These are phyloP conservation scores for Macropis europaea DNA, from an alignment of 2,888 invertebrate species.

Conservation along the genomic window DNA sequence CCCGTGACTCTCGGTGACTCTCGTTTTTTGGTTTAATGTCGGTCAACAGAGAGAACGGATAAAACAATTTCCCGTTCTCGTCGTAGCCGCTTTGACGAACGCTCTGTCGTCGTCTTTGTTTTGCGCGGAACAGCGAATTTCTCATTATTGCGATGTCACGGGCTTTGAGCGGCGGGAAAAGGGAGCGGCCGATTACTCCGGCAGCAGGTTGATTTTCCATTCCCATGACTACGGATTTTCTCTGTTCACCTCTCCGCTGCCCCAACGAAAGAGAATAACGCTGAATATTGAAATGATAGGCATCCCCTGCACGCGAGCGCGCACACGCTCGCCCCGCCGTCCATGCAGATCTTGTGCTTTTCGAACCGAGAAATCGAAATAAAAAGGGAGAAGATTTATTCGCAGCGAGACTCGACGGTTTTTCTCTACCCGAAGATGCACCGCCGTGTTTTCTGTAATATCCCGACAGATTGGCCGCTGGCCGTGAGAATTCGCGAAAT, in stretches of 20 bases:
- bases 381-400: slow-evolving; percentile 16
- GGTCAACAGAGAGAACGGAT: background rate
- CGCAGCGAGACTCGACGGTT: slow-evolving; percentile 1
- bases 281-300: slow-evolving; percentile 22
- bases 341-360: too few relatives aligned
- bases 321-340: too few relatives aligned
- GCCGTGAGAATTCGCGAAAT: slow-evolving; percentile 2
- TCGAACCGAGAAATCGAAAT: slow-evolving; percentile 3
- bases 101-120: slow-evolving; percentile 6
- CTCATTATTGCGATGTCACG: slow-evolving; percentile 50
- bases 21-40: background rate
- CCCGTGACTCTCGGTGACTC: background rate
- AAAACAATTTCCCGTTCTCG: slow-evolving; percentile 16
- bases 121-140: slow-evolving; percentile 35
- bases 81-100: slow-evolving; percentile 1
- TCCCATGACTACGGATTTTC: slow-evolving; percentile 24
- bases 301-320: background rate
- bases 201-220: slow-evolving; percentile 33
- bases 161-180: slow-evolving; percentile 16
- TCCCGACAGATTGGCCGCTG: background rate
- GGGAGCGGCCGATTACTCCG: slow-evolving; percentile 30
- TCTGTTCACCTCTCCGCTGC: background rate
- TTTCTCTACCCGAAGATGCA: background rate
- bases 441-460: slow-evolving; percentile 17
- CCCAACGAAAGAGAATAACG: background rate